Conservation (phyloP, 2,113 vertebrate species). For the Chlorodrepanis virens region DNA sequence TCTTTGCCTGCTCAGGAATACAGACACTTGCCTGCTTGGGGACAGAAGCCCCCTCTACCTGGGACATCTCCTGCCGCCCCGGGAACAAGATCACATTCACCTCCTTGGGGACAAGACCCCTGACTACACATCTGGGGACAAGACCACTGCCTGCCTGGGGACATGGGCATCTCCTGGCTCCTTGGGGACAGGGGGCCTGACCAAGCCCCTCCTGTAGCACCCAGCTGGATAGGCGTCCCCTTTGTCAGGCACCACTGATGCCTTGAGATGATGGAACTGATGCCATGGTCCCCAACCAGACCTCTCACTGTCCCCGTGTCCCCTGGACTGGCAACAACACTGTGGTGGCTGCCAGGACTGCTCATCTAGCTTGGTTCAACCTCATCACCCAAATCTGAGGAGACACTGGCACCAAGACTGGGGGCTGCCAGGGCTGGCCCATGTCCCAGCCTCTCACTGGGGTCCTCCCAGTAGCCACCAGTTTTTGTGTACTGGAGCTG, state of each 20-base stretch:
- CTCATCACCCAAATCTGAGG: background rate
- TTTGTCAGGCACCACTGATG: fast-evolving
- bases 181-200: background rate
- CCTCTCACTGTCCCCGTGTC: background rate
- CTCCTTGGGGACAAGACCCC: background rate
- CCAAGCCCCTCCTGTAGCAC: background rate
- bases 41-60: background rate
- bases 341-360: background rate
- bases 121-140: background rate
- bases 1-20: background rate
- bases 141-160: background rate
- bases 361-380: background rate
- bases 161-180: background rate
- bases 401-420: background rate
- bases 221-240: fast-evolving
- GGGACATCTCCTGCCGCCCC: background rate
- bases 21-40: background rate
- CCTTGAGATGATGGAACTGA: background rate
- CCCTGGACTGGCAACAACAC: background rate
- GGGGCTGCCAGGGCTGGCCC: background rate
- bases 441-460: fast-evolving
- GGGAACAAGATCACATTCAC: background rate
- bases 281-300: fast-evolving
- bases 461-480: background rate
- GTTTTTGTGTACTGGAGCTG: background rate